These are phyloP conservation scores for Centropristis striata DNA, from an alignment of 2,113 vertebrate genomes.

Conservation along the genomic window DNA sequence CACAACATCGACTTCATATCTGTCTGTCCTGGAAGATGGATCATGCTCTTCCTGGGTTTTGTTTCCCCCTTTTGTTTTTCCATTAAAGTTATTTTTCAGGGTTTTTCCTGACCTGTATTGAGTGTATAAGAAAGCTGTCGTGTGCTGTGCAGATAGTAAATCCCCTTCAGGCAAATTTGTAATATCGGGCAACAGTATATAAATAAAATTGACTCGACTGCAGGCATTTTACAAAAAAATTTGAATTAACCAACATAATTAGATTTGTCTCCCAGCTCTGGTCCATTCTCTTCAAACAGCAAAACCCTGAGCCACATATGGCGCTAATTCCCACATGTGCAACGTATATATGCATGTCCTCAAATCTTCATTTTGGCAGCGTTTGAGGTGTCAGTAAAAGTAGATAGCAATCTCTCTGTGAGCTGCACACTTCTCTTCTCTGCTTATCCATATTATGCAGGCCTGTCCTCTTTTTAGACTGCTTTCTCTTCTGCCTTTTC, in stretches of 20 bases:
- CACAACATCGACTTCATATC: not conserved
- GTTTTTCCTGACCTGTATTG: not conserved
- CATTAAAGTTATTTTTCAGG: not conserved
- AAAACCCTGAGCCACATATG: slow-evolving; percentile 22
- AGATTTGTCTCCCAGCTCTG: slow-evolving; percentile 6
- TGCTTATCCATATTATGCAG: slow-evolving; percentile 50
- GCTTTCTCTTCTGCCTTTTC: slow-evolving; percentile 1
- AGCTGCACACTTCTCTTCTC: slow-evolving; percentile 25
- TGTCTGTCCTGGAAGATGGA: not conserved
- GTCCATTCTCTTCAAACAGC: slow-evolving; percentile 5
- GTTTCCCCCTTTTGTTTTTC: no score
- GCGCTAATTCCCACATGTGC: slow-evolving; percentile 23
- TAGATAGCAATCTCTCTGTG: slow-evolving; percentile 47
- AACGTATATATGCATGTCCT: not conserved
- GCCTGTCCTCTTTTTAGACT: slow-evolving; percentile 18
- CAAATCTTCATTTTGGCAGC: slow-evolving; percentile 40
- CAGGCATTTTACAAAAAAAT: not conserved
- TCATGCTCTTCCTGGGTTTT: not conserved
- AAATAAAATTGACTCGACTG: not conserved
- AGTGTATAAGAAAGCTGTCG: no score
- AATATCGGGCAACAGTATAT: not conserved
- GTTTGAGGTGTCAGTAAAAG: slow-evolving; percentile 45
- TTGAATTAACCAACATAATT: slow-evolving; percentile 14
- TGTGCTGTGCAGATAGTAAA: not conserved
- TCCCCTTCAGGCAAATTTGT: not conserved